These are phyloP conservation scores for Rotaria magnacalcarata DNA, from an alignment of 2,888 invertebrate species.

Conservation along the genomic window DNA sequence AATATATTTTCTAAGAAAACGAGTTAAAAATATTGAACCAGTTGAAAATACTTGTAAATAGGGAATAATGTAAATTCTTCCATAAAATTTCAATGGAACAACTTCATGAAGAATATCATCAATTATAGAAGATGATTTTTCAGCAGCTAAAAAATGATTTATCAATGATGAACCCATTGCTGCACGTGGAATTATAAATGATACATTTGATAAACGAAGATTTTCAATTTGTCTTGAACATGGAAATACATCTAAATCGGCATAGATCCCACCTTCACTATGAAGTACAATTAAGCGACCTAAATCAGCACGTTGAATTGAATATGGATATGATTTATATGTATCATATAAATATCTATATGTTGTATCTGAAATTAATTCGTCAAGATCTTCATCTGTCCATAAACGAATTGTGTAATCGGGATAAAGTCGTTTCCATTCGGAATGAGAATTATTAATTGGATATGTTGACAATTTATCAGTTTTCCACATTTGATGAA, in stretches of 20 bases:
- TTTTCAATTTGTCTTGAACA: neutral
- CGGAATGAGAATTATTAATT: neutral
- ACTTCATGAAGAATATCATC: neutral
- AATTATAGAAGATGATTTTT: neutral
- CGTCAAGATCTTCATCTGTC: neutral
- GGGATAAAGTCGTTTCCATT: neutral
- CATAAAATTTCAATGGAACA: neutral
- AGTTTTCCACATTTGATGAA: neutral
- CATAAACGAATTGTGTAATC: neutral
- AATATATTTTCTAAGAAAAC: neutral
- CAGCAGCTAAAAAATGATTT: neutral
- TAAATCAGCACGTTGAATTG: slow-evolving; percentile 18
- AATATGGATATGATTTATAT: neutral
- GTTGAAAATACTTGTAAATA: slow-evolving; percentile 11
- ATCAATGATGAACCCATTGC: neutral
- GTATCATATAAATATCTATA: neutral
- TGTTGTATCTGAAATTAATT: neutral
- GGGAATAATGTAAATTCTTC: neutral
- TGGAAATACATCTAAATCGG: slow-evolving; percentile 22
- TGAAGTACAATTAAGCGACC: neutral
- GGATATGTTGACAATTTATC: neutral
- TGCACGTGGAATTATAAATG: neutral
- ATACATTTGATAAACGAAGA: neutral
- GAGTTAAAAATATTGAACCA: neutral
- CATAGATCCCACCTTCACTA: neutral